Base-by-base conservation (phyloP, 2,113 vertebrate genomes). In the Rhinoptilus africanus region DNA sequence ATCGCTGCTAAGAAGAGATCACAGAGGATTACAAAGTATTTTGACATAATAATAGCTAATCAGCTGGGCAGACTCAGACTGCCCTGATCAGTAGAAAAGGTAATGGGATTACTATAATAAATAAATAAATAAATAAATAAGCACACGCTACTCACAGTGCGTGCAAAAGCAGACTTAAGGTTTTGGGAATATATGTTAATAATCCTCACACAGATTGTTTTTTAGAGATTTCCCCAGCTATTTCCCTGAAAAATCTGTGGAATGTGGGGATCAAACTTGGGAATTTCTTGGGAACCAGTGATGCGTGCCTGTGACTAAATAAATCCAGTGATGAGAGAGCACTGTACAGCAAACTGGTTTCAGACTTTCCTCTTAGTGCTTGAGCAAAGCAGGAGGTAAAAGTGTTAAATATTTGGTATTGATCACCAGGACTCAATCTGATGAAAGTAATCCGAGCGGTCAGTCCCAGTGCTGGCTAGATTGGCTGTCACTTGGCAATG, bases 11-110 rank as follows among this genome's bases (percentile, higher is more conserved):
- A 97, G 89, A 95, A 85, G 89, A 91, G 93, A 95, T 92, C 94
- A 93, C 87, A 73, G 93, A 85, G 86, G 87, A 95, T 97, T 96
- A 91, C 28, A 8, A 62, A 92, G 93, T 95, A 88, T 97, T 96
- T 95, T 95, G 81, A 94, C 80, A 95, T 76, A 85, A 73, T 93
- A 95, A 88, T 91, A 96, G 95, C 73, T 97, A 97, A 95, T 96
- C 89, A 96, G 50, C 86, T 89, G 89, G 67, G n/a, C 62, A 95
- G 92, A 91, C 57, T 93, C 77, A 69, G 80, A 66, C 74, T 96
- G 91, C 88, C 86, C 63, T n/a, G 85, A 91, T 72, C 91, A 87
- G 75, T 78, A 71, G 78, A 63, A 95, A 93, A 97, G 59, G 79
- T 95, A 96, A 95, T 92, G 90, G 26, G 85, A 96, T 95, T 97